Conservation (phyloP, 2,797 vertebrate genomes). For the Crocodylus rhombifer region DNA sequence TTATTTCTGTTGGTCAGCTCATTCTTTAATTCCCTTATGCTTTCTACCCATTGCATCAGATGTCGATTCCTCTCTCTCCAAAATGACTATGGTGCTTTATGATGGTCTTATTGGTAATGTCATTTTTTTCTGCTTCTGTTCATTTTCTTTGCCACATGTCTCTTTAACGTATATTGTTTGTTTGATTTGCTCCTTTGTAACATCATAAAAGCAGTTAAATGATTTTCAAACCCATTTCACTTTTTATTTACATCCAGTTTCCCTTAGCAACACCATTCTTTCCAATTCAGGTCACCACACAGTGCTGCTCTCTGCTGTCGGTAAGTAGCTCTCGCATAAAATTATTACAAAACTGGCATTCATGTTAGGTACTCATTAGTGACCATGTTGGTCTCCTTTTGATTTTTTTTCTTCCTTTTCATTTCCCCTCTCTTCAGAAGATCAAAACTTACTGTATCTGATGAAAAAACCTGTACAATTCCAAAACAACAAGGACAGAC, state of each 20-base stretch:
- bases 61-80: not conserved
- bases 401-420: not conserved
- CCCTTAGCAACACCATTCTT: not conserved
- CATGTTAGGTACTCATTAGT: not conserved
- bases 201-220: not conserved
- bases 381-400: accelerated
- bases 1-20: not conserved
- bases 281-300: constrained; percentile 22
- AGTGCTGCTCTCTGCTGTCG: constrained; percentile 69
- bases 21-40: not conserved
- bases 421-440: not conserved
- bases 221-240: not conserved
- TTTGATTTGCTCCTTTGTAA: not conserved
- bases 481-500: not conserved
- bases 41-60: not conserved
- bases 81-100: not conserved
- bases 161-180: not conserved
- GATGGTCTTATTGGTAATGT: not conserved
- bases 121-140: not conserved
- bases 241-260: not conserved
- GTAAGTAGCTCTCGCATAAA: not conserved
- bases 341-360: not conserved
- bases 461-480: not conserved
- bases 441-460: not conserved
- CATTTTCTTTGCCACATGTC: not conserved